Evolutionary conservation across 2,888 invertebrate species (phyloP), one percentile per base, ranked within the genome.

Genomic region (Epistrophella euchroma): DNA sequence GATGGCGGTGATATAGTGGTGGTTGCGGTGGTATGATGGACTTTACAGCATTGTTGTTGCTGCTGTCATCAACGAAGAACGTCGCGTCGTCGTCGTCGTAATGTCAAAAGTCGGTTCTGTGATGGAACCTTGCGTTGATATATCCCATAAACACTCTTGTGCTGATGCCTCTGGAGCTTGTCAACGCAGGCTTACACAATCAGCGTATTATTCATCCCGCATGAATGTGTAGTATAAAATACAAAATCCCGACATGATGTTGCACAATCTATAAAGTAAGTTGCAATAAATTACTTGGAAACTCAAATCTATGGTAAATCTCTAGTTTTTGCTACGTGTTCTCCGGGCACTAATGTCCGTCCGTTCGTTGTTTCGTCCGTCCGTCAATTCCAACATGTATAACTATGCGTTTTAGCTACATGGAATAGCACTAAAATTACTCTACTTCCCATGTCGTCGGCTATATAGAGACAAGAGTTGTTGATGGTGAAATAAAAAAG

Each of bases 101-200:
- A 60, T 79, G 80, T 80, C 80, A 80, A 74, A 80, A 70, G 80
- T 74, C 80, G 60, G 40, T 68, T 32, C 35, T 73, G 43, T 55
- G 45, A 70, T 70, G 79, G 72, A 73, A 60, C 73, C 60, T n/a
- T 35, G 25, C n/a, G 58, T 60, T 60, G 43, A 71, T 62, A 55
- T 58, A 68, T 56, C 50, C 40, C 72, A 56, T 64, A 68, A 77
- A 55, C 71, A 60, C 77, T 72, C 25, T 22, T 25, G 4, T 17
- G n/a, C n/a, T n/a, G n/a, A 32, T 58, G 32, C 9, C 19, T 45
- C 43, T 28, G 62, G 3, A 45, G 50, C 62, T 70, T 82, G 86
- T 82, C 86, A 86, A 77, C 85, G 81, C 77, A 77, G 62, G 28
- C 68, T 81, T 86, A 50, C 77, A 58, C 74, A 86, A 86, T 74